phyloP scores from a whole-genome alignment of 2,888 invertebrate species.

The Amitus sp. region DNA sequence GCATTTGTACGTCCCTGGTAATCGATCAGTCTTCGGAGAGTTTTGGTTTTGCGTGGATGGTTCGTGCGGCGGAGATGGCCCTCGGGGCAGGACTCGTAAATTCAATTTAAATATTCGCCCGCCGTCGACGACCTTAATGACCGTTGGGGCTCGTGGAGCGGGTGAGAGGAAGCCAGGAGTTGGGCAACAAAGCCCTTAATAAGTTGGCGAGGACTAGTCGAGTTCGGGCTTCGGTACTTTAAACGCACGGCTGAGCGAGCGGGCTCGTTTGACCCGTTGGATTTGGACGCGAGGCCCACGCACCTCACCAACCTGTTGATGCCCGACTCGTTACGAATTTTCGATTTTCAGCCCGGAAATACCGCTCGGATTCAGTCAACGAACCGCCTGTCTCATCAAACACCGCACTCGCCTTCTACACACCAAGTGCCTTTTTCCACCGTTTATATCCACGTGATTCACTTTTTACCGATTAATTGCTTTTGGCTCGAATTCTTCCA shows the following conservation, averaged over 20 bases:
- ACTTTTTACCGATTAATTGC: too few species aligned
- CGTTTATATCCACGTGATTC: too few species aligned
- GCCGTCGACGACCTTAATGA: conserved; percentile 60
- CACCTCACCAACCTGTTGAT: conserved; percentile 40
- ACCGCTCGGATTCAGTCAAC: not conserved
- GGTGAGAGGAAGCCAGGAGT: conserved; percentile 34
- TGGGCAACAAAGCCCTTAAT: conserved; percentile 38
- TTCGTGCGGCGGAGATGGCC: conserved; percentile 40
- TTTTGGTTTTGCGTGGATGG: conserved; percentile 10
- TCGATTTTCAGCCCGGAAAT: conserved; percentile 22
- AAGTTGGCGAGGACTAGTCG: conserved; percentile 19
- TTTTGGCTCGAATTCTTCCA: too few species aligned
- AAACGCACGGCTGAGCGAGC: not conserved
- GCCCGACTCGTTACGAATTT: conserved; percentile 36
- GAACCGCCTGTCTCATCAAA: not conserved
- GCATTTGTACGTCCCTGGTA: not conserved
- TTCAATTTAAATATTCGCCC: conserved; percentile 60
- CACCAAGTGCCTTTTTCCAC: too few species aligned
- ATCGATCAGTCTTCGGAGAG: conserved; percentile 1
- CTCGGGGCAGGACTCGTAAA: conserved; percentile 56
- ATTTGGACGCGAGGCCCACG: conserved; percentile 7
- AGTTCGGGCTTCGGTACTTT: not conserved
- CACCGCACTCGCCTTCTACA: not conserved
- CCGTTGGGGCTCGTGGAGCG: conserved; percentile 46
- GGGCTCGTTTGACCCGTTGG: not conserved